Percentiles rank a stretch among this genome's conserved stretches.
Conservation (phyloP, 2,113 vertebrate species). For the Pantherophis guttatus region DNA sequence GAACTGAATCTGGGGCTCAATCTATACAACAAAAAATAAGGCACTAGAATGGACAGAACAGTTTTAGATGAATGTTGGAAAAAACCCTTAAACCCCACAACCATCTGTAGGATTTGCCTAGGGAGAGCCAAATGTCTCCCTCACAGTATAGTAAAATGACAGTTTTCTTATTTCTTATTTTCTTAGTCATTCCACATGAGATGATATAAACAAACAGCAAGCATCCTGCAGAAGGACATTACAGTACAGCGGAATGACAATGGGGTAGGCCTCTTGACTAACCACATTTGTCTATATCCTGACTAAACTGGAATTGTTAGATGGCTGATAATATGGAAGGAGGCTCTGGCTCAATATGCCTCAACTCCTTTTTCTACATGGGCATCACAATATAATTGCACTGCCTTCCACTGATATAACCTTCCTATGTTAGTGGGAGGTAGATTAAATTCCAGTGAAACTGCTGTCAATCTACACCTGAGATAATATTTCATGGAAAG, state of each 20-base stretch:
- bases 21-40: not conserved
- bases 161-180: not conserved
- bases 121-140: not conserved
- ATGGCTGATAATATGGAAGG: not conserved
- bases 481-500: not conserved
- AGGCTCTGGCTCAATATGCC: not conserved
- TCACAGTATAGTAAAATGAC: not conserved
- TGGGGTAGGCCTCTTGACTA: not conserved
- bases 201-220: not conserved
- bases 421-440: not conserved
- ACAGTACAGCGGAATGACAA: not conserved
- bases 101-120: not conserved
- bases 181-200: not conserved
- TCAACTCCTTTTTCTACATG: not conserved
- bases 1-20: not conserved
- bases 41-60: not conserved
- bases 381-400: not conserved
- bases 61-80: not conserved
- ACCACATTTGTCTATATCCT: not conserved
- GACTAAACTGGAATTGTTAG: not conserved
- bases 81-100: not conserved
- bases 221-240: not conserved
- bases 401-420: not conserved
- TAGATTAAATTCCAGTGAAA: not conserved
- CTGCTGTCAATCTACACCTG: not conserved